Conservation (phyloP, 2,797 vertebrate species). For the Acanthurus tractus region DNA sequence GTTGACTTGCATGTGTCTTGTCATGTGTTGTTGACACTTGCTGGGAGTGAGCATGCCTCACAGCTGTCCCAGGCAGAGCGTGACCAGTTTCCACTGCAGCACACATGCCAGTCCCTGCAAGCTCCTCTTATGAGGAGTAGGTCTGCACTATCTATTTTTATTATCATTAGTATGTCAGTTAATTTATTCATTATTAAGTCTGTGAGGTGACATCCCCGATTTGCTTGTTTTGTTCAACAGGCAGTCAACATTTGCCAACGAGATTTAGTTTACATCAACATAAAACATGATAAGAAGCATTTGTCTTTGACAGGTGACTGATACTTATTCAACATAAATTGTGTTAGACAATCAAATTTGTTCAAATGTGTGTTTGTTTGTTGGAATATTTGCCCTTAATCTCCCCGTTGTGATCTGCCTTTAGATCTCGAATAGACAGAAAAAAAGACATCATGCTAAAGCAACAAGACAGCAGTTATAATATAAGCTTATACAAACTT, state of each 20-base stretch:
- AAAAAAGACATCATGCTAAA: conserved; percentile 8
- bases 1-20: conserved; percentile 64
- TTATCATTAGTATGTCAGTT: background rate
- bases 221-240: background rate
- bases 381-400: background rate
- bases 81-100: conserved; percentile 65
- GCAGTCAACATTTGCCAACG: background rate
- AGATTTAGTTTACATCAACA: background rate
- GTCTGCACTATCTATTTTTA: conserved; percentile 18
- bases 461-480: background rate
- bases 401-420: background rate
- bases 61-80: conserved; percentile 60
- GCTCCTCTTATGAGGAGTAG: background rate
- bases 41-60: conserved; percentile 52
- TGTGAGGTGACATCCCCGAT: background rate
- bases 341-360: background rate
- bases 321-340: background rate
- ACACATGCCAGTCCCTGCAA: conserved; percentile 16
- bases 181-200: background rate
- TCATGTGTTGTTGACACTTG: conserved; percentile 77
- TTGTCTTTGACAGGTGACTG: background rate
- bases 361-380: background rate
- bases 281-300: background rate
- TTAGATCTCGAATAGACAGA: conserved; percentile 11
- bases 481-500: conserved; percentile 19